Evolutionary conservation across 2,797 vertebrate species (phyloP), one percentile per base, ranked within the genome.

Genomic region (Hypotaenidia okinawae): DNA sequence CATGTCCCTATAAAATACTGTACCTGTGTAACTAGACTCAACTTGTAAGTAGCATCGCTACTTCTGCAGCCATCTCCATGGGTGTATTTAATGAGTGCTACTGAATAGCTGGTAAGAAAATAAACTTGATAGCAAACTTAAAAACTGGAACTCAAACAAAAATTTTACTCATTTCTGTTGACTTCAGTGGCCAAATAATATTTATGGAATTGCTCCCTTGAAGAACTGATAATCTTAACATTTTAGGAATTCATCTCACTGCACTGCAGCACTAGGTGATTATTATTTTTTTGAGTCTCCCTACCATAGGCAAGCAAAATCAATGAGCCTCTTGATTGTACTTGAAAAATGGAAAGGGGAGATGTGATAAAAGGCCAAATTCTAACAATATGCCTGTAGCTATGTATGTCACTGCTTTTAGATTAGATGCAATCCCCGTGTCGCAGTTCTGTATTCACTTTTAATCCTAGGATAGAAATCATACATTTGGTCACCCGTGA

Each of bases 301-400:
- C 27, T 69, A 79, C 27, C 61, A 49, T 5, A 73, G 72, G 59
- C 74, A 90, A 83, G 90, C 55, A 89, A 80, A 96, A 97, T 95
- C 95, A 67, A 80, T 97, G 84, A 84, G 35, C 76, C 75, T 82
- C 92, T 85, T 92, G 76, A 95, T 85, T 96, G 86, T 63, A 93
- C 93, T 45, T 55, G 68, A 88, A 93, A 84, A 93, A 86, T 61
- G n/a, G 49, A 87, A 63, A 78, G 58, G 11, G 33, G 47, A 77
- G 32, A 63, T 73, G 47, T 77, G 87, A 94, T 67, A 41, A 86
- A 95, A 89, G 45, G 61, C 11, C 49, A 57, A 76, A 89, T 74
- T 85, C 70, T 92, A 87, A 78, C 72, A 55, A 15, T 66, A 35
- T 52, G 90, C 72, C 55, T 74, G 37, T 39, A 94, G 90, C 78